A percentile compares a stretch with the other conserved stretches of the same genome.
Evolutionary conservation across 2,113 vertebrate species (phyloP).

Genomic region (Pseudorhombus dupliciocellatus): DNA sequence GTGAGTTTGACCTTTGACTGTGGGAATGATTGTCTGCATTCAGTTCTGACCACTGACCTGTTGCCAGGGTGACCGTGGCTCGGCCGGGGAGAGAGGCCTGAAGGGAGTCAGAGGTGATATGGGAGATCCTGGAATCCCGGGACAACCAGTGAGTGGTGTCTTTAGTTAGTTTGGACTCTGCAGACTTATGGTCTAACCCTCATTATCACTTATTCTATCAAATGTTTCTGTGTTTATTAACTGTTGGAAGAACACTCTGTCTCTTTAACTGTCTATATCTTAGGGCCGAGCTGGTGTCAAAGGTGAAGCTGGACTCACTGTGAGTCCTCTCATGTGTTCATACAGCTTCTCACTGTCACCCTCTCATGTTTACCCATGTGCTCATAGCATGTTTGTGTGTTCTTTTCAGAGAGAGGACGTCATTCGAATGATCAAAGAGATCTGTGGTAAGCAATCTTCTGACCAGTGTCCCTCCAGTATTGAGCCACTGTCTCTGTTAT

Average conservation of each 20-base stretch:
- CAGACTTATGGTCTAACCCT: background rate
- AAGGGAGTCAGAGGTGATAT: constrained; percentile 87
- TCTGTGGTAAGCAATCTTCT: constrained; percentile 82
- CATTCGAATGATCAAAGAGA: constrained; percentile 90
- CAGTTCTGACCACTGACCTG: constrained; percentile 7
- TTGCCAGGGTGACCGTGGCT: constrained; percentile 86
- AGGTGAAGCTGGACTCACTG: constrained; percentile 88
- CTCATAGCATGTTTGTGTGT: constrained; percentile 26
- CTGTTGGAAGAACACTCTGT: background rate
- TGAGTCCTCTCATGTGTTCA: constrained; percentile 68
- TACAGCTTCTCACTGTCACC: background rate
- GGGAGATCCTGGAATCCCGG: constrained; percentile 84
- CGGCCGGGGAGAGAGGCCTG: constrained; percentile 83
- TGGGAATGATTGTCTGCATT: background rate
- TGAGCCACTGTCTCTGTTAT: constrained; percentile 30
- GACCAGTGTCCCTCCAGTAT: constrained; percentile 16
- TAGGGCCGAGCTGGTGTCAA: constrained; percentile 85
- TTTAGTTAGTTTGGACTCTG: background rate
- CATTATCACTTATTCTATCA: too few species aligned
- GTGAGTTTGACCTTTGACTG: constrained; percentile 60
- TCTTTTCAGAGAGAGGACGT: constrained; percentile 87
- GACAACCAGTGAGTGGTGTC: constrained; percentile 81
- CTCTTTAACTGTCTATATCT: constrained; percentile 15
- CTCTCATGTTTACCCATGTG: constrained; percentile 3
- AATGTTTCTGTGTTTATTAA: background rate